phyloP scores from a whole-genome alignment of 2,888 invertebrate genomes.

The Cheilosia vernalis region DNA sequence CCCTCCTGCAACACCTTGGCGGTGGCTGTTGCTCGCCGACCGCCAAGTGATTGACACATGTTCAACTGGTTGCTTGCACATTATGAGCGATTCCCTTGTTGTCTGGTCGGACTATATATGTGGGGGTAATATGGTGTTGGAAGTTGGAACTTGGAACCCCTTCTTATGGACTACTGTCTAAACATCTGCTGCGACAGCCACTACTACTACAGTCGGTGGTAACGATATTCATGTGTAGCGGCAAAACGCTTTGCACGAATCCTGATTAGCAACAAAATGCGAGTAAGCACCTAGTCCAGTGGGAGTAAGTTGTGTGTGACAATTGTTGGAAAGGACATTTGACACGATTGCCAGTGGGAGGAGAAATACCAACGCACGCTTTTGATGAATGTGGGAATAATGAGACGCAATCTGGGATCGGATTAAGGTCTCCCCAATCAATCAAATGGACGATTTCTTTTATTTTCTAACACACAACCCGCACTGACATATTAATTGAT shows the following conservation, averaged over 20 bases:
- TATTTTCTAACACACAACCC: slow-evolving; percentile 33
- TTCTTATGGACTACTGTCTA: slow-evolving; percentile 35
- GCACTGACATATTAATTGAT: slow-evolving; percentile 54
- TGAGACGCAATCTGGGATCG: slow-evolving; percentile 51
- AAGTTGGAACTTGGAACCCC: slow-evolving; percentile 22
- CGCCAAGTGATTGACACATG: slow-evolving; percentile 70
- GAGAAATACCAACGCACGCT: neutral
- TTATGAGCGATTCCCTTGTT: slow-evolving; percentile 61
- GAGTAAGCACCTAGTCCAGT: slow-evolving; percentile 22
- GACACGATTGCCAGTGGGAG: slow-evolving; percentile 19
- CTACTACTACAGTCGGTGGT: slow-evolving; percentile 12
- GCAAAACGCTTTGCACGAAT: slow-evolving; percentile 34
- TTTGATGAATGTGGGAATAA: slow-evolving; percentile 52
- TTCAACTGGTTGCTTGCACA: slow-evolving; percentile 61
- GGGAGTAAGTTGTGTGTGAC: slow-evolving; percentile 53
- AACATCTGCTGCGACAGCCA: slow-evolving; percentile 65
- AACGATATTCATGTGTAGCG: neutral
- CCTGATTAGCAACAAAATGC: slow-evolving; percentile 59
- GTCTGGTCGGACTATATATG: slow-evolving; percentile 29
- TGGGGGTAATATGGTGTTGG: slow-evolving; percentile 37
- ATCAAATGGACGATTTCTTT: slow-evolving; percentile 39
- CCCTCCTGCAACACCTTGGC: slow-evolving; percentile 66
- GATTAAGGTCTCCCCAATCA: slow-evolving; percentile 59
- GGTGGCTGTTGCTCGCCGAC: slow-evolving; percentile 43
- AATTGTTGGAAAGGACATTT: slow-evolving; percentile 56